Evolutionary conservation across 2,888 invertebrate genomes (phyloP).

Genomic region (Caradrina kadenii): DNA sequence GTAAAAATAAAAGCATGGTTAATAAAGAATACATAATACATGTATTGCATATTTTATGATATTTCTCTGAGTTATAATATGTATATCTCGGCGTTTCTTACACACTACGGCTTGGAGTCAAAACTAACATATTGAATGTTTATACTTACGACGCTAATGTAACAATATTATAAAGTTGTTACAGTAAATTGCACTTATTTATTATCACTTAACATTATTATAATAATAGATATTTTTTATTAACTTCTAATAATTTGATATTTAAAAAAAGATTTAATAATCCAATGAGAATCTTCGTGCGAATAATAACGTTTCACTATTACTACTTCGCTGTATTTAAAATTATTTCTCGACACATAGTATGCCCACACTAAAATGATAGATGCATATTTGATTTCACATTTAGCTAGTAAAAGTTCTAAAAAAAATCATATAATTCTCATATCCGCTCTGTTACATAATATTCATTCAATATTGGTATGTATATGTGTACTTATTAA

Average conservation of each 20-base stretch:
- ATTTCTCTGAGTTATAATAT: slow-evolving; percentile 44
- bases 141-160: slow-evolving; percentile 61
- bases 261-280: slow-evolving; percentile 34
- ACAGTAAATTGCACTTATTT: slow-evolving; percentile 69
- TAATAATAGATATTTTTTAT: slow-evolving; percentile 51
- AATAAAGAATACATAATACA: slow-evolving; percentile 26
- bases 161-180: slow-evolving; percentile 61
- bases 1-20: slow-evolving; percentile 38
- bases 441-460: slow-evolving; percentile 20
- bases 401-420: not conserved
- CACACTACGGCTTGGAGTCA: slow-evolving; percentile 53
- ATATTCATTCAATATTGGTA: slow-evolving; percentile 34
- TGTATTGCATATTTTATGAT: slow-evolving; percentile 20
- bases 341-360: slow-evolving; percentile 31
- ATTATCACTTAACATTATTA: slow-evolving; percentile 65
- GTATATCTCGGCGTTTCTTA: slow-evolving; percentile 45
- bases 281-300: slow-evolving; percentile 48
- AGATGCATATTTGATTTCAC: slow-evolving; percentile 21
- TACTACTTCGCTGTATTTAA: slow-evolving; percentile 59
- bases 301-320: slow-evolving; percentile 46
- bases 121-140: slow-evolving; percentile 64
- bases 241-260: slow-evolving; percentile 46
- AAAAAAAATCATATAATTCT: slow-evolving; percentile 17
- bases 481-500: slow-evolving; percentile 37
- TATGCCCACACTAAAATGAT: slow-evolving; percentile 21